Evolutionary conservation across 2,113 vertebrate species (phyloP), one percentile per base, ranked within the genome.

Genomic region (Ptilonorhynchus violaceus): DNA sequence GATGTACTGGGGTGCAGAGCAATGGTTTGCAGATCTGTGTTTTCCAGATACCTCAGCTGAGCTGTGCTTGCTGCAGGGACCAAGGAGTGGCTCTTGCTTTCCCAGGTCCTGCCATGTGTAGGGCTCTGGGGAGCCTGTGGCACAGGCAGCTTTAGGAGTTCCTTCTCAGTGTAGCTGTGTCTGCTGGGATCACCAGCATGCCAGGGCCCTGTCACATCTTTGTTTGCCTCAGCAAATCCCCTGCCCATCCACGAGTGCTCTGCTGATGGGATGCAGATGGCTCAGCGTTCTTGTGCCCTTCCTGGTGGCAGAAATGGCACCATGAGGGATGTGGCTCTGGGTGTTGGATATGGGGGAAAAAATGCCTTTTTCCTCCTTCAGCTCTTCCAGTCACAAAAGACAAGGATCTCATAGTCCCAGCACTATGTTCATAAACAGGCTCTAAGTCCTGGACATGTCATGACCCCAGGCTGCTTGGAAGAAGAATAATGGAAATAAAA

Each of bases 401-500:
- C 1, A 6, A 63, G n/a, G 20, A 27, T 66, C 42, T 55, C 8
- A 0, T 4, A 56, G 30, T 60, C 33, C 47, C 52, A 91, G 30
- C 5, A 28, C 31, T 42, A 8, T 4, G 4, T 22, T 72, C 35
- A 33, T 31, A 64, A 73, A 44, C 11, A 68, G 25, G 8, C 47
- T 70, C 8, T 15, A 85, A 35, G 12, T 30, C 64, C 42, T 50
- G 56, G 55, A 16, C 27, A 46, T 0, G 0, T 13, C 0, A 0
- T 46, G 33, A 59, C 7, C n/a, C 35, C 44, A 24, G 47, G 56
- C 39, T 92, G 31, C 49, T 49, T 53, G 55, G 62, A 92, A 75
- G 73, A 88, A 50, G 41, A 17, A 85, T 62, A 67, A 64, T 30
- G 18, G 25, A 69, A 76, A 44, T 30, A 50, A 18, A 1, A 64